Percentiles rank a stretch among this genome's conserved stretches.
Evolutionary conservation across 1,140 invertebrate species (phyloP).

Genomic region (Danaus plexippus): DNA sequence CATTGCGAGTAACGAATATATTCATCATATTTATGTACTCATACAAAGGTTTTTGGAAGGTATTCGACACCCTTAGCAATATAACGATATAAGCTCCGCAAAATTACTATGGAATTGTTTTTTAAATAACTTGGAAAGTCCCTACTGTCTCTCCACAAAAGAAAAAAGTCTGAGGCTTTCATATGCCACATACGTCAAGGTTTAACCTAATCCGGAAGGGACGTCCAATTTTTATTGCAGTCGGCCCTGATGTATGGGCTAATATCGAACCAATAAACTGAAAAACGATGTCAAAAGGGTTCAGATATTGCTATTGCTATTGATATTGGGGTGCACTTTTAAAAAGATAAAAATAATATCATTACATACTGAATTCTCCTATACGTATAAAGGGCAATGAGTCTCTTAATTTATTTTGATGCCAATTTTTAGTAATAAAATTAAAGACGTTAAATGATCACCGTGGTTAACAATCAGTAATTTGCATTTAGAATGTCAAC

Average conservation of each 20-base stretch:
- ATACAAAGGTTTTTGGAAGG: constrained; percentile 23
- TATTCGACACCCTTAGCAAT: constrained; percentile 19
- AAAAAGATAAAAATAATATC: constrained; percentile 12
- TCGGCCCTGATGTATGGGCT: constrained; percentile 53
- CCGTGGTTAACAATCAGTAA: too few species aligned
- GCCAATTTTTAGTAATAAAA: not conserved
- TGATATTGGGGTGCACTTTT: constrained; percentile 13
- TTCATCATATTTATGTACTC: constrained; percentile 39
- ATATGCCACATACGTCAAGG: constrained; percentile 63
- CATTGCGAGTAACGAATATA: constrained; percentile 42
- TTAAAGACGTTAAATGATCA: too few species aligned
- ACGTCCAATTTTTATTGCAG: constrained; percentile 63
- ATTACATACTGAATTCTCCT: not conserved
- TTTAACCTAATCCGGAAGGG: constrained; percentile 62
- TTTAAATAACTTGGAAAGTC: constrained; percentile 39
- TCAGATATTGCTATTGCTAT: constrained; percentile 28
- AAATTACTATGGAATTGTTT: constrained; percentile 47
- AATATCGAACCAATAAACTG: constrained; percentile 55
- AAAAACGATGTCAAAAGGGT: constrained; percentile 41
- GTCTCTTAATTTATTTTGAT: constrained; percentile 26
- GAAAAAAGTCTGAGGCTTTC: constrained; percentile 51
- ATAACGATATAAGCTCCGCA: constrained; percentile 5
- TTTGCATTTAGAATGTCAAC: too few species aligned
- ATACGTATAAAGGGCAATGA: constrained; percentile 29
- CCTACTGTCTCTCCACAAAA: constrained; percentile 37